Evolutionary conservation across 1,140 invertebrate genomes (phyloP).

Genomic region (Ridgeia piscesae): DNA sequence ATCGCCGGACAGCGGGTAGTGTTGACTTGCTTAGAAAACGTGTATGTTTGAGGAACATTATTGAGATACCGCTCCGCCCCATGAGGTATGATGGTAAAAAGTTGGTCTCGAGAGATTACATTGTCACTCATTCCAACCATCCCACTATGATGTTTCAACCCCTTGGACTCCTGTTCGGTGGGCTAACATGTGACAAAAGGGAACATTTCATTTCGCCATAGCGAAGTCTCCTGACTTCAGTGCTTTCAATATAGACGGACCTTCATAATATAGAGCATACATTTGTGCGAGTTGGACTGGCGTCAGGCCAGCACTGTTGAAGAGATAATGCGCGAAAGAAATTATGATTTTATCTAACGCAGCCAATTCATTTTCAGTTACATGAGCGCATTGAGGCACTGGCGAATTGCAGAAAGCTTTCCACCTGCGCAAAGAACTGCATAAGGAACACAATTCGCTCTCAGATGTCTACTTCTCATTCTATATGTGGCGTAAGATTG

Average conservation of each 20-base stretch:
- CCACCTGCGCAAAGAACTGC: neutral
- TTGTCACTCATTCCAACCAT: constrained; percentile 15
- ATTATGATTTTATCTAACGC: constrained; percentile 10
- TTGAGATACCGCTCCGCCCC: constrained; percentile 15
- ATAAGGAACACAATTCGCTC: neutral
- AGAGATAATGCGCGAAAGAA: constrained; percentile 12
- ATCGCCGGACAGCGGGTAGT: constrained; percentile 20
- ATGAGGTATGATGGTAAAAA: constrained; percentile 20
- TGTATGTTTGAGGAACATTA: neutral
- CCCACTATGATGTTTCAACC: constrained; percentile 8
- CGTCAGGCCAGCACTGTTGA: constrained; percentile 16
- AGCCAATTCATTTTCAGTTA: neutral
- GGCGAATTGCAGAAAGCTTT: constrained; percentile 13
- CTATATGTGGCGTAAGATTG: neutral
- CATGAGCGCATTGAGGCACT: neutral
- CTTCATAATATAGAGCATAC: neutral
- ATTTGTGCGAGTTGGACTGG: constrained; percentile 17
- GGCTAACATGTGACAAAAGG: neutral
- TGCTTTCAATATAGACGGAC: constrained; percentile 3
- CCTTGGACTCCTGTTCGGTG: constrained; percentile 15
- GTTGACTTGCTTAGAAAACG: constrained; percentile 12
- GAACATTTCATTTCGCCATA: constrained; percentile 8
- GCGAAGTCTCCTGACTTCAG: constrained; percentile 12
- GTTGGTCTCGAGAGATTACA: neutral
- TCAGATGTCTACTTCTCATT: neutral